Evolutionary conservation across 1,140 invertebrate genomes (phyloP).

Genomic region (roundworm (Caenorhabditis elegans)): DNA sequence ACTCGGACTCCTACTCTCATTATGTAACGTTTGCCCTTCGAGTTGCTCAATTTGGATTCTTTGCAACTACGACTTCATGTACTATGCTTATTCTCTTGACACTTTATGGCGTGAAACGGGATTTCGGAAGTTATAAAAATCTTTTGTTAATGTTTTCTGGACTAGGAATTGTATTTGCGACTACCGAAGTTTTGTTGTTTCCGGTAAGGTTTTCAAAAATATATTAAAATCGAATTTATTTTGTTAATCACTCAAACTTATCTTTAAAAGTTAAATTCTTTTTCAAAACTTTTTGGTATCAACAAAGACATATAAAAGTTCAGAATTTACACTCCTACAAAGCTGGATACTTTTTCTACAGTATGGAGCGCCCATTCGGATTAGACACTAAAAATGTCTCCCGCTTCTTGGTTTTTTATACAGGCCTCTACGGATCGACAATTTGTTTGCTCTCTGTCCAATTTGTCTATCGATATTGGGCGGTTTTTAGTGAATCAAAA

Average conservation of each 20-base stretch:
- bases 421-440: background rate
- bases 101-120: background rate
- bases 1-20: too few species aligned
- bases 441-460: background rate
- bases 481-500: background rate
- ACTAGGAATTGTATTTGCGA: background rate
- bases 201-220: background rate
- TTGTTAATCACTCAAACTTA: too few species aligned
- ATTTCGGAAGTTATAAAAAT: background rate
- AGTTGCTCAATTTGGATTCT: background rate
- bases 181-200: background rate
- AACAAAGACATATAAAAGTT: background rate
- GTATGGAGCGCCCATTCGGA: background rate
- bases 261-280: too few species aligned
- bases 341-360: background rate
- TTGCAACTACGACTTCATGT: background rate
- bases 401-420: background rate
- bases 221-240: too few species aligned
- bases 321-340: background rate
- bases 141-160: background rate
- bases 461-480: too few species aligned
- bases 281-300: too few species aligned
- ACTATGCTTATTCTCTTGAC: background rate
- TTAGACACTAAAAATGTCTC: background rate
- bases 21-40: background rate